Conservation (phyloP, 2,113 vertebrate genomes). For the Vidua macroura region DNA sequence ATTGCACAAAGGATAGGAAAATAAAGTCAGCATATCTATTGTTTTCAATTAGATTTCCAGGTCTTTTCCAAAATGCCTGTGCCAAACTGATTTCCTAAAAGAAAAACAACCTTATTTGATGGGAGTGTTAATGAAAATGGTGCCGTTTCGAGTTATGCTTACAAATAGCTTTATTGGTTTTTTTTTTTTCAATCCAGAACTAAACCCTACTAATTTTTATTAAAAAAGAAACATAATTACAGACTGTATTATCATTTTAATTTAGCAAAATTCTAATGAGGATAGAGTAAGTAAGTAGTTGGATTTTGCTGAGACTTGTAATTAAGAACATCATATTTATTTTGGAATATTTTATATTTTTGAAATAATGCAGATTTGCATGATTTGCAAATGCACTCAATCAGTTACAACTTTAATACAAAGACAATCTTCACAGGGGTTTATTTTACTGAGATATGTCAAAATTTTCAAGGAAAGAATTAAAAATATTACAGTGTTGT, state of each 20-base stretch:
- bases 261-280: background rate
- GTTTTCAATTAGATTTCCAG: background rate
- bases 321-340: background rate
- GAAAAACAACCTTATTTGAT: background rate
- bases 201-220: background rate
- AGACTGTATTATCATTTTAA: background rate
- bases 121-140: background rate
- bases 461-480: background rate
- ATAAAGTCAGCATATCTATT: background rate
- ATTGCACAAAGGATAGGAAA: background rate
- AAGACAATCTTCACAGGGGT: background rate
- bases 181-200: background rate
- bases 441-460: background rate
- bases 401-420: background rate
- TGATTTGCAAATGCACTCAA: background rate
- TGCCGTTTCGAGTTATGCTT: background rate
- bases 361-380: background rate
- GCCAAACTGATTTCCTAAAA: background rate
- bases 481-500: background rate
- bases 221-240: background rate
- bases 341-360: background rate
- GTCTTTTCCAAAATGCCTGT: background rate
- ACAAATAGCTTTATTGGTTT: fast-evolving
- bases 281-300: background rate
- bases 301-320: background rate